Evolutionary conservation across 2,888 invertebrate species (phyloP), one percentile per base, ranked within the genome.

Genomic region (Orchesellides sinensis): DNA sequence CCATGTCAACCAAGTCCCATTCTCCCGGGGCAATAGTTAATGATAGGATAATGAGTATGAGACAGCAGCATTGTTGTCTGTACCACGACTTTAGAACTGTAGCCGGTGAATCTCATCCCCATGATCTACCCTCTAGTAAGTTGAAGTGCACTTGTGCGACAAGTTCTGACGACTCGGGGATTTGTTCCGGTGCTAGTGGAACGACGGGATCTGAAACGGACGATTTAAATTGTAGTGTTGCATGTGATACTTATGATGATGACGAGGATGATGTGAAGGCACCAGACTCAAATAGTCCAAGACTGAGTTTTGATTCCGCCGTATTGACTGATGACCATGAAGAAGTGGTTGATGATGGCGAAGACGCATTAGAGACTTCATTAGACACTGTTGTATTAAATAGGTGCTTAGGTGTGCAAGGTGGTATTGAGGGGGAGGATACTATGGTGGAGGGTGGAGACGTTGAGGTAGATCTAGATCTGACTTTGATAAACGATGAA

Each of bases 131-230:
- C 17, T 52, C 52, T 21, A 69, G 56, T 17, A 78, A 74, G 49
- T 70, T 86, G 45, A 86, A 84, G 75, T 86, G 86, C 47, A 83
- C 84, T 27, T 86, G 86, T 82, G 77, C 86, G 2, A 81, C 93
- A 17, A 95, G 95, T 52, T 95, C 95, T 45, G 95, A 95, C 90
- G 96, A 96, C 63, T 87, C 87, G n/a, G 88, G 88, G 12, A 88
- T 87, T 72, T 87, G 85, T 70, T 86, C 85, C 0, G 86, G 86
- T 54, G 84, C 86, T 8, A 84, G 85, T 81, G 86, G 85, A 19
- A 84, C 85, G 4, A 86, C 85, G 0, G 84, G 80, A 25, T 85
- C 85, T 17, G 86, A 85, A 72, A 84, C 84, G 27, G 85, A 85
- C 59, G 86, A 86, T 35, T 84, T 86, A 19, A 84, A 66, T 27